Percentiles rank a stretch among this genome's conserved stretches.
phyloP scores from a whole-genome alignment of 2,888 invertebrate genomes.

The Leptarthrus brevirostris region DNA sequence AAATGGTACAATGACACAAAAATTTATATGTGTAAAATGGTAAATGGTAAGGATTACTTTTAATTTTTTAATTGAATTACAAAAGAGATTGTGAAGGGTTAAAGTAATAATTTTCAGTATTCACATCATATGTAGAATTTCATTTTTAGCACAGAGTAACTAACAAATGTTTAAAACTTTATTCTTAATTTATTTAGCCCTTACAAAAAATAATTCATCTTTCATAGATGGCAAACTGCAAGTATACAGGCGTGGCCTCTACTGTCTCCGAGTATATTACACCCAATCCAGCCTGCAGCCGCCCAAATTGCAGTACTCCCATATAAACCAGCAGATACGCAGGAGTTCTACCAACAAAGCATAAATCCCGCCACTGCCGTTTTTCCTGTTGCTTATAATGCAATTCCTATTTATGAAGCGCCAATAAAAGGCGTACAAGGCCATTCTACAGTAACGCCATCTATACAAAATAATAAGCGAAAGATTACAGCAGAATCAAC shows the following conservation, averaged over 20 bases:
- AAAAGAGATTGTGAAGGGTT: too few species aligned
- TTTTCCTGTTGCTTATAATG: neutral
- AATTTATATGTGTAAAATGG: too few species aligned
- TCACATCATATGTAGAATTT: too few species aligned
- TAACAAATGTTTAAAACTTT: too few species aligned
- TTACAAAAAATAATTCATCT: slow-evolving; percentile 12
- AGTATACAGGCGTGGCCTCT: slow-evolving; percentile 62
- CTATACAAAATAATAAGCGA: neutral
- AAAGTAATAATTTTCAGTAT: too few species aligned
- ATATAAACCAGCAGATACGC: slow-evolving; percentile 1
- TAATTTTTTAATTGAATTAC: too few species aligned
- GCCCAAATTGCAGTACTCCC: slow-evolving; percentile 16
- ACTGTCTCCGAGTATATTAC: neutral
- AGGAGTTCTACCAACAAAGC: slow-evolving; percentile 13
- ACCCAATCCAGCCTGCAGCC: slow-evolving; percentile 40
- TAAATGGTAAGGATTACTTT: too few species aligned
- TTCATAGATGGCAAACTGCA: slow-evolving; percentile 60
- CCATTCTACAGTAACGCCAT: neutral
- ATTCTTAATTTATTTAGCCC: too few species aligned
- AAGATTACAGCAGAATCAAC: slow-evolving; percentile 57
- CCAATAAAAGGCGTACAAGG: neutral
- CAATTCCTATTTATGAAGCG: neutral
- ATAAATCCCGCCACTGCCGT: neutral
- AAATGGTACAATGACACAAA: too few species aligned
- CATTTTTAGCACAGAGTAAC: too few species aligned